phyloP scores from a whole-genome alignment of 2,888 invertebrate species.

The Ormyrus nitidulus region DNA sequence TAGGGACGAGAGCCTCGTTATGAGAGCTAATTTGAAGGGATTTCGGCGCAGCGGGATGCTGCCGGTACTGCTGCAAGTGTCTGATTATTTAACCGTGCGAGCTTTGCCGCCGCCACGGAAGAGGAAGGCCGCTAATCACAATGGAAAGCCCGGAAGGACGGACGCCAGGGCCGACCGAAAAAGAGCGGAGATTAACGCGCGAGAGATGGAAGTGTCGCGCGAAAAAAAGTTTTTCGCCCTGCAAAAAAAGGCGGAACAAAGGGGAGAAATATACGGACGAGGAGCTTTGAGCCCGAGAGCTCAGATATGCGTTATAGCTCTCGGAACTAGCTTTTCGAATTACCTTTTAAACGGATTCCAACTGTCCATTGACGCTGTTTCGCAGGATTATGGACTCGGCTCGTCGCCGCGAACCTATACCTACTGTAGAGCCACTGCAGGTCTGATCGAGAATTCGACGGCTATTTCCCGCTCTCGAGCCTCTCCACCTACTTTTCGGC shows the following conservation, averaged over 20 bases:
- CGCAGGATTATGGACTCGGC: constrained; percentile 35
- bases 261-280: background rate
- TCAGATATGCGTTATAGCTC: background rate
- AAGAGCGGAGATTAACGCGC: constrained; percentile 6
- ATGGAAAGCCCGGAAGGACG: background rate
- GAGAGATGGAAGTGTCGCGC: background rate
- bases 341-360: constrained; percentile 62
- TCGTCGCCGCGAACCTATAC: constrained; percentile 7
- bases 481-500: background rate
- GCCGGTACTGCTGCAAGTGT: background rate
- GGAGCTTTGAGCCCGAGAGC: constrained; percentile 9
- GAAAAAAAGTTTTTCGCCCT: constrained; percentile 2
- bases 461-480: background rate
- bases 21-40: constrained; percentile 8
- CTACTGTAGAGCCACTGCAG: background rate
- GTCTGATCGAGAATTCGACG: constrained; percentile 27
- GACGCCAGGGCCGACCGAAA: background rate
- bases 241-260: background rate
- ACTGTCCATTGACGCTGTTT: constrained; percentile 38
- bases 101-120: background rate
- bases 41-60: background rate
- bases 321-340: constrained; percentile 58
- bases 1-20: background rate
- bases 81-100: constrained; percentile 21
- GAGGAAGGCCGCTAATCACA: background rate